phyloP scores from a whole-genome alignment of 2,113 vertebrate genomes.

The Sitta europaea region DNA sequence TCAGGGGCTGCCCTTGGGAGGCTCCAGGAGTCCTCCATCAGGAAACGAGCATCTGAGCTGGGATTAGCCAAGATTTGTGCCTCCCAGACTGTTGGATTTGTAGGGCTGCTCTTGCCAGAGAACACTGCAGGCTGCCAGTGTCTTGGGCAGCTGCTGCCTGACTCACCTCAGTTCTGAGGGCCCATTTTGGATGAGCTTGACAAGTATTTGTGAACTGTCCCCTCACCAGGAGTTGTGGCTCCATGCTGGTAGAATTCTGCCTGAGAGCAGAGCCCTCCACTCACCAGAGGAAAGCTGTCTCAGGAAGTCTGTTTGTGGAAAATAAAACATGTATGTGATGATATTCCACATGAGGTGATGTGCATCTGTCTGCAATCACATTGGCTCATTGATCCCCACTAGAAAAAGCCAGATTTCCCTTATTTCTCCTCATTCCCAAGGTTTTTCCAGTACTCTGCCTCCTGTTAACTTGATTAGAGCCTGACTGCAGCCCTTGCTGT shows the following conservation, averaged over 20 bases:
- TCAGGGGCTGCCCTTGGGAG: neutral
- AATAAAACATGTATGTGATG: neutral
- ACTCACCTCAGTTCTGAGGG: neutral
- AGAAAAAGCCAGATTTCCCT: neutral
- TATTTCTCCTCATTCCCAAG: neutral
- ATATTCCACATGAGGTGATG: neutral
- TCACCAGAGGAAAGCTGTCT: neutral
- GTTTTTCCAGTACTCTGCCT: neutral
- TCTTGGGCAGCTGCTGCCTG: neutral
- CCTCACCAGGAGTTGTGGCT: neutral
- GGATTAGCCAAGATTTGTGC: neutral
- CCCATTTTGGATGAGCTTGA: neutral
- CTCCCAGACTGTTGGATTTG: neutral
- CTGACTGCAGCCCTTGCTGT: neutral
- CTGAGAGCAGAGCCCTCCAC: neutral
- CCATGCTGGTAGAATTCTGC: neutral
- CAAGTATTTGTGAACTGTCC: neutral
- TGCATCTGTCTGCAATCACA: neutral
- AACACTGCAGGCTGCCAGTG: neutral
- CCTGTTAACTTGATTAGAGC: neutral
- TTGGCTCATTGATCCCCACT: neutral
- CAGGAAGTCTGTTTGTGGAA: neutral
- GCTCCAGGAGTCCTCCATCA: neutral
- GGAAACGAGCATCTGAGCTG: neutral
- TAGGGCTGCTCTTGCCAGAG: neutral